Evolutionary conservation across 2,888 invertebrate genomes (phyloP).

Genomic region (Rhaphigaster nebulosa): DNA sequence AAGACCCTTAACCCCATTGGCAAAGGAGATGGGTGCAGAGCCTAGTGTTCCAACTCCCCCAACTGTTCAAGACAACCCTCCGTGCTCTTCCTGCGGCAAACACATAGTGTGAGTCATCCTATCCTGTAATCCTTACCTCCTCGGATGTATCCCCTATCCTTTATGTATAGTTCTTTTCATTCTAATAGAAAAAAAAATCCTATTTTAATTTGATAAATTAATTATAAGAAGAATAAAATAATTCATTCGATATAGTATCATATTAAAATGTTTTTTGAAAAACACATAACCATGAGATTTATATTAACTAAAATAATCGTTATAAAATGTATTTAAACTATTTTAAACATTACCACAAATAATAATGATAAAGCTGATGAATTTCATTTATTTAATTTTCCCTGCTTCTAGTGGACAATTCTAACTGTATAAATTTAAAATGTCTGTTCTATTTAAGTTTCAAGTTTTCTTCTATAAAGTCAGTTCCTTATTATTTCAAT

Average conservation of each 20-base stretch:
- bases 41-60: constrained; percentile 23
- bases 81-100: constrained; percentile 89
- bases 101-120: constrained; percentile 85
- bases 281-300: background rate
- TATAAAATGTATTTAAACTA: background rate
- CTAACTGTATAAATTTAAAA: no score
- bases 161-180: background rate
- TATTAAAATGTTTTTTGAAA: no score
- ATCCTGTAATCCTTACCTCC: background rate
- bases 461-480: background rate
- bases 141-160: background rate
- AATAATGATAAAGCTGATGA: background rate
- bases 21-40: constrained; percentile 68
- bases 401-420: no score
- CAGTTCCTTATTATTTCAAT: background rate
- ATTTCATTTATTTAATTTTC: no score
- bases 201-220: background rate
- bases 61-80: constrained; percentile 70
- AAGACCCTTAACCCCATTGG: constrained; percentile 73
- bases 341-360: background rate
- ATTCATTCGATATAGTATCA: background rate
- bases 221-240: background rate
- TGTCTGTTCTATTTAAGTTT: background rate
- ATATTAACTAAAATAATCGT: background rate
- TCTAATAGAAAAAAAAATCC: background rate